These are phyloP conservation scores for Columba guinea DNA, from an alignment of 2,797 vertebrate species.

Conservation along the genomic window DNA sequence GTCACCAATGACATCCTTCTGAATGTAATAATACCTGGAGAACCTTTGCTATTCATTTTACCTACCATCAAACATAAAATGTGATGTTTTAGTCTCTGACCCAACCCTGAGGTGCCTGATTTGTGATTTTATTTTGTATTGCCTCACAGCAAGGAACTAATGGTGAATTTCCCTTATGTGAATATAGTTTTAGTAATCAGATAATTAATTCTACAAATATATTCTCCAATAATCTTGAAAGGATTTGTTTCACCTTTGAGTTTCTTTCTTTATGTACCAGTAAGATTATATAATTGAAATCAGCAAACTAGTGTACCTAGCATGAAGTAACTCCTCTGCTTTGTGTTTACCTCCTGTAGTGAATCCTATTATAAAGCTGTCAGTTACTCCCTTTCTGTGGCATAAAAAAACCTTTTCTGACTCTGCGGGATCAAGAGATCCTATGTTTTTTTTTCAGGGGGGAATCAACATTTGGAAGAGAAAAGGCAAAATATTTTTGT, in stretches of 20 bases:
- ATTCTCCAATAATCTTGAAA: neutral
- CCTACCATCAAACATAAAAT: neutral
- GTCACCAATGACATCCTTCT: neutral
- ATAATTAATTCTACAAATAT: neutral
- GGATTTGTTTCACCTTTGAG: neutral
- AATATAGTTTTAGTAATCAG: neutral
- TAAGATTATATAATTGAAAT: neutral
- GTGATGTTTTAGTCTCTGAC: neutral
- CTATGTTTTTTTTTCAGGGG: neutral
- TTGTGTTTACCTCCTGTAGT: neutral
- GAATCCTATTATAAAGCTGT: conserved; percentile 8
- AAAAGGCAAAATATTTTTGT: neutral
- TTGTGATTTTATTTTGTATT: neutral
- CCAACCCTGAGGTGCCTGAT: neutral
- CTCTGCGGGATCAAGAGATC: neutral
- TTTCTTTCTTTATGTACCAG: neutral
- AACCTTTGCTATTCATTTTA: neutral
- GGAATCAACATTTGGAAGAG: neutral
- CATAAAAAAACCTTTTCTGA: neutral
- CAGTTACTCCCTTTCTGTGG: neutral
- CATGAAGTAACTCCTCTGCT: neutral
- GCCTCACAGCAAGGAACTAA: neutral
- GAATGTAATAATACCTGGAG: neutral
- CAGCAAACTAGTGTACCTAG: neutral
- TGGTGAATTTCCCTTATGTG: neutral